phyloP scores from a whole-genome alignment of 2,888 invertebrate species.

The Cistogaster globosa region DNA sequence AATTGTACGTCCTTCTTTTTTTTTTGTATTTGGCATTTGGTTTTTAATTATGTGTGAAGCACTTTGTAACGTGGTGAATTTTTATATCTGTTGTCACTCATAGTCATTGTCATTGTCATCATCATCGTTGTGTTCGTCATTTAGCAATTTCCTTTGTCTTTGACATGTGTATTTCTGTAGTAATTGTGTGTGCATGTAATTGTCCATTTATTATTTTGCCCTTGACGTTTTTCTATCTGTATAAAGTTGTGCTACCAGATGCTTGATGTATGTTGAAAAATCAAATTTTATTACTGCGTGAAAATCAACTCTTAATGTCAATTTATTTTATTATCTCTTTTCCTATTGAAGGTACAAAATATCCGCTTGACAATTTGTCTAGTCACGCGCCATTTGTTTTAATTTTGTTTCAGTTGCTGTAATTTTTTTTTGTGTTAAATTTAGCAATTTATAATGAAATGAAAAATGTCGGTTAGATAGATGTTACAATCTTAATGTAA shows the following conservation, averaged over 20 bases:
- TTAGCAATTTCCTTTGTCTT: constrained; percentile 72
- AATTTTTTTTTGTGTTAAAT: constrained; percentile 20
- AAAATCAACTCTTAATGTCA: constrained; percentile 57
- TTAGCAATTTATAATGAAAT: constrained; percentile 7
- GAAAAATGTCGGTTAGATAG: background rate
- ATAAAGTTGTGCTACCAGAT: constrained; percentile 47
- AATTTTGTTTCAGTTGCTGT: constrained; percentile 25
- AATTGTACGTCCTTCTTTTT: constrained; percentile 72
- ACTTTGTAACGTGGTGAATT: constrained; percentile 68
- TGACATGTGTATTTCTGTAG: constrained; percentile 61
- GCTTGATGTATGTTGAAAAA: constrained; percentile 38
- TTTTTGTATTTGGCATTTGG: constrained; percentile 57
- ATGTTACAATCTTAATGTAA: too few relatives aligned
- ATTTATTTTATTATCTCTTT: constrained; percentile 66
- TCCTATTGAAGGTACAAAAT: constrained; percentile 9
- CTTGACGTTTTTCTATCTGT: constrained; percentile 54
- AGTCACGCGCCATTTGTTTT: constrained; percentile 68
- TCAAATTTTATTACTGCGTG: constrained; percentile 62
- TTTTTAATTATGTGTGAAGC: constrained; percentile 71
- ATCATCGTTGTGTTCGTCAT: constrained; percentile 44
- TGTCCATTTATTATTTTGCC: constrained; percentile 68
- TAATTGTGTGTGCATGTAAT: constrained; percentile 51
- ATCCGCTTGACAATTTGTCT: constrained; percentile 48
- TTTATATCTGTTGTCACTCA: constrained; percentile 71
- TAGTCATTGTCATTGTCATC: constrained; percentile 66